Evolutionary conservation across 2,113 vertebrate species (phyloP).

Genomic region (Macrotus californicus): DNA sequence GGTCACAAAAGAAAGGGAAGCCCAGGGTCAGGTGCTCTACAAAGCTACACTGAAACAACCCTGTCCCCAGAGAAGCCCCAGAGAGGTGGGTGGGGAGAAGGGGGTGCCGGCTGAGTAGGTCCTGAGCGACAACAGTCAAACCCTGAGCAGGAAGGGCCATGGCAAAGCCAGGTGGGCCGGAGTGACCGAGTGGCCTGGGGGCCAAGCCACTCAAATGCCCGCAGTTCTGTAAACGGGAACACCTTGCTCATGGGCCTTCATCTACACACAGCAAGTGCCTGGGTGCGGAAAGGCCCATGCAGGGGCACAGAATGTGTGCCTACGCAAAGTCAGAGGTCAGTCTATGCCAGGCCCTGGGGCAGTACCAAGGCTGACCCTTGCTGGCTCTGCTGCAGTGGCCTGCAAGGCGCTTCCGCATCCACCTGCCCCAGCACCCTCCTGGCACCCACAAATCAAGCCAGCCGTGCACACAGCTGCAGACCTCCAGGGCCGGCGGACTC

Average conservation of each 20-base stretch:
- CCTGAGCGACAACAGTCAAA: not conserved
- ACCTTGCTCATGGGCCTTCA: not conserved
- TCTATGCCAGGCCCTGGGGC: not conserved
- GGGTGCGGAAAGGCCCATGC: not conserved
- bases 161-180: not conserved
- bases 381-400: no score
- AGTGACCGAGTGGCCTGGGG: no score
- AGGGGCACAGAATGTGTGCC: not conserved
- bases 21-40: not conserved
- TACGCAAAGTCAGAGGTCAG: not conserved
- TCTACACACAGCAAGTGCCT: not conserved
- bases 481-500: not conserved
- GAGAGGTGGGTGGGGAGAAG: not conserved
- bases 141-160: not conserved
- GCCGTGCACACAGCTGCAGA: no score
- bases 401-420: not conserved
- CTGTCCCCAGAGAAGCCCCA: not conserved
- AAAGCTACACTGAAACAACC: not conserved
- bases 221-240: not conserved
- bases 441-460: not conserved
- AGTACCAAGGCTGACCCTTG: not conserved
- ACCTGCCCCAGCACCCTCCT: no score
- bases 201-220: not conserved
- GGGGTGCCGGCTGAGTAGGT: not conserved
- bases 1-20: not conserved